Conservation (phyloP, 2,888 invertebrate species). For the Dicranocentrus wangi region DNA sequence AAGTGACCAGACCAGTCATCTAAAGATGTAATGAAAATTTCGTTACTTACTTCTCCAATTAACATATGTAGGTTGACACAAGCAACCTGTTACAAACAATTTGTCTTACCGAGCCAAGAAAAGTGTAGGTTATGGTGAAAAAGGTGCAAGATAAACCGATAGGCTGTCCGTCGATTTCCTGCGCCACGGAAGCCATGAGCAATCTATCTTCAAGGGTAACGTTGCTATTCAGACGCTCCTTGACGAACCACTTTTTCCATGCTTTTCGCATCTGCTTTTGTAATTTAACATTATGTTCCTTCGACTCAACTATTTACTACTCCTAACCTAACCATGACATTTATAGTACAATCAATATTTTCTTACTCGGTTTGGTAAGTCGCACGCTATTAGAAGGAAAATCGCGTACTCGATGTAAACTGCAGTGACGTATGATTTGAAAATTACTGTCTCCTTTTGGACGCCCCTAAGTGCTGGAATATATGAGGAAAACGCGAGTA, state of each 20-base stretch:
- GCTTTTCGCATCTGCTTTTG: neutral
- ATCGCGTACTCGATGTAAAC: neutral
- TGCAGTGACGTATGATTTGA: conserved; percentile 11
- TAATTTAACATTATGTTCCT: neutral
- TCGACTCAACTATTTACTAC: neutral
- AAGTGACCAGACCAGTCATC: conserved; percentile 28
- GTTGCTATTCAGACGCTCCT: neutral
- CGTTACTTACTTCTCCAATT: neutral
- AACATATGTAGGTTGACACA: neutral
- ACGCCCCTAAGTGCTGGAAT: conserved; percentile 9
- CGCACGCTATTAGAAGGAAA: conserved; percentile 20
- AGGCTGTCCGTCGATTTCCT: neutral
- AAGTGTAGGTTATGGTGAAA: conserved; percentile 41
- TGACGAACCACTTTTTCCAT: conserved; percentile 14
- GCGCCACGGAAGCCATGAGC: neutral
- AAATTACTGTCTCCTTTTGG: neutral
- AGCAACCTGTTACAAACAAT: neutral
- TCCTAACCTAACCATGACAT: no score
- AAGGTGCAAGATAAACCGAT: conserved; percentile 24
- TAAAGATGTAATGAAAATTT: neutral
- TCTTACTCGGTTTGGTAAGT: conserved; percentile 12
- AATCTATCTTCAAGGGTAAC: conserved; percentile 6
- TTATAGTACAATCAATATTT: no score
- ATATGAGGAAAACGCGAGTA: conserved; percentile 22
- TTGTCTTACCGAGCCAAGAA: conserved; percentile 21